Evolutionary conservation across 2,113 vertebrate genomes (phyloP), one percentile per base, ranked within the genome.

Genomic region (Argyrosomus japonicus): DNA sequence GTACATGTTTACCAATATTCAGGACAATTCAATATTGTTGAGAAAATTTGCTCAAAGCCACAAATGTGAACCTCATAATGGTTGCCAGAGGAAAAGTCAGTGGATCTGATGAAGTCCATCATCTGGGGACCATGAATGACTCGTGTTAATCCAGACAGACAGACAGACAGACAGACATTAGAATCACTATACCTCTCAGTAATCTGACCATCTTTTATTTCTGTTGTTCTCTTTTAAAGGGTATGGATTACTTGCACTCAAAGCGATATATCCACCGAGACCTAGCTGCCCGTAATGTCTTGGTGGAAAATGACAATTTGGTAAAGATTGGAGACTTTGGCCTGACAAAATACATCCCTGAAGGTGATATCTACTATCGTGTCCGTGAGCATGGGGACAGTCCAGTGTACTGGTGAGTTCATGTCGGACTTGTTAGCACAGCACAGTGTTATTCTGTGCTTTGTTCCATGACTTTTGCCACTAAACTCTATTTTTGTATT

Each of bases 301-400:
- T 99, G 1, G 94, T 99, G 79, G 97, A 99, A 87, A 97, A 96
- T 14, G 95, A 97, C 48, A 90, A 82, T 5, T 87, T 96, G 91
- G 97, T 99, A 73, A 99, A 99, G 88, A 98, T 99, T 0, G 97
- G 97, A 0, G 97, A 99, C 82, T 99, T 99, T 13, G 98, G 97
- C 10, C 83, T 99, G n/a, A 96, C 97, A 32, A 99, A 98, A 85
- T 95, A 97, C 14, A 95, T 99, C 32, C 97, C 97, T 0, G 96
- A 98, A 72, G 97, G 96, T 14, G 94, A 94, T 0, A 94, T 96
- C 11, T 99, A 99, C 77, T 99, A 99, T 83, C 90, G 96, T 0
- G 96, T 98, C 2, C 92, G 95, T 1, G 97, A 98, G 83, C 95
- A 97, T 2, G 97, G 97, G 0, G 97, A 97, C 92, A 99, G 97